Evolutionary conservation across 35 echinoderm and acorn worm genomes (phyloP), one percentile per base, ranked within the genome.

Genomic region (Diadema setosum): DNA sequence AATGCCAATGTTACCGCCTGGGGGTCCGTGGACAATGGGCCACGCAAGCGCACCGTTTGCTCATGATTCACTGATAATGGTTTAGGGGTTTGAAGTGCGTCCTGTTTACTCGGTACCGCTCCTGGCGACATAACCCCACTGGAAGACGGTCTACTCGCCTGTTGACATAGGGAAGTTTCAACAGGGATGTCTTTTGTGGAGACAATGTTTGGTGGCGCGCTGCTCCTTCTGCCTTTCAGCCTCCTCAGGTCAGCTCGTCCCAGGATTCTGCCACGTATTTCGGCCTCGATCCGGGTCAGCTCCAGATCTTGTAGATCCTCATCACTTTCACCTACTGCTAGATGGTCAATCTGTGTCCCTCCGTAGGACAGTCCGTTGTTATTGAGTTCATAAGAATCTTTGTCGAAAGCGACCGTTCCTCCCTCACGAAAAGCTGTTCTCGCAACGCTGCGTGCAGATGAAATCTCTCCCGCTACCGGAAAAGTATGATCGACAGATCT

Each of bases 211-310:
- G 49, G 82, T 5, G 82, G 82, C 42, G 55, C 52, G 25, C 52
- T 84, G 25, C 57, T 58, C 43, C 55, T 29, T 30, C 15, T 61
- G 4, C 21, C 33, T 39, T 52, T 52, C 24, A 84, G 18, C 37
- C 64, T 84, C 40, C 82, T 11, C 9, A 61, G 82, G 25, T 84
- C 32, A 21, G 82, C 49, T 31, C 82, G 48, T 25, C 82, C 82
- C 24, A 84, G 49, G 42, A 84, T 84, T 58, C 52, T 58, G 1
- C 82, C 52, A n/a, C 46, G n/a, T 4, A 45, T 84, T 59, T 58
- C 55, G 11, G 82, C 82, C 39, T 84, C 48, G 26, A 84, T 4
- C 16, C 48, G 58, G 17, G 23, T 55, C 15, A 58, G 80, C 33
- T 82, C 46, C 46, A 50, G 20, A 29, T 43, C 41, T 18, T 82